These are phyloP conservation scores for Labeo rohita DNA, from an alignment of 2,113 vertebrate species.

Conservation along the genomic window DNA sequence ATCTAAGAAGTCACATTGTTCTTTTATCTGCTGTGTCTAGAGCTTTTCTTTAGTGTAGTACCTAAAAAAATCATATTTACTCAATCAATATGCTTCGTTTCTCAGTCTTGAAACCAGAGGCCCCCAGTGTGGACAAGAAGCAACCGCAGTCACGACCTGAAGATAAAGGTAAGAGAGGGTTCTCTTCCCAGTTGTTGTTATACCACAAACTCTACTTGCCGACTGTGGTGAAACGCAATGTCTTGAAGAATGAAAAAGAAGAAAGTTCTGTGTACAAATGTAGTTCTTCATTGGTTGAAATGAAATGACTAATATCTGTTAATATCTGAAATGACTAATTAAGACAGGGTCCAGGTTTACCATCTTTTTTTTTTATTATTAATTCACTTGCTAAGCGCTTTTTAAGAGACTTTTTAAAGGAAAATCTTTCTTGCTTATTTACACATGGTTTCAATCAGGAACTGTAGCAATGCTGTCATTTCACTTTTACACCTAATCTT, in stretches of 20 bases:
- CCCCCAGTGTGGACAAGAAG: conserved; percentile 81
- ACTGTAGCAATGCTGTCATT: neutral
- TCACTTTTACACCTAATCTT: neutral
- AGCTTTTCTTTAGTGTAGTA: neutral
- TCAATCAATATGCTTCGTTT: conserved; percentile 67
- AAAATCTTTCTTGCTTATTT: neutral
- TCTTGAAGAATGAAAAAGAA: neutral
- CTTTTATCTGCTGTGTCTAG: conserved; percentile 16
- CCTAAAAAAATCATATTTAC: conserved; percentile 18
- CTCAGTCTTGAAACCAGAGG: conserved; percentile 85
- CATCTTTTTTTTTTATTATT: neutral
- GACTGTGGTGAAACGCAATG: neutral
- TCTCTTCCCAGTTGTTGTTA: neutral
- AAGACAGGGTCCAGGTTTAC: too few species aligned
- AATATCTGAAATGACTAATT: too few species aligned
- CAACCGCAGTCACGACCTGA: conserved; percentile 75
- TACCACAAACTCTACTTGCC: neutral
- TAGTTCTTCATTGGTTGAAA: neutral
- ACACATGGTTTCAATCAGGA: neutral
- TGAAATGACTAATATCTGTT: neutral
- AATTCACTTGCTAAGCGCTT: neutral
- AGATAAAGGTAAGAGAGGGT: conserved; percentile 82
- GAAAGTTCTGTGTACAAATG: neutral
- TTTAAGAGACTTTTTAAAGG: neutral
- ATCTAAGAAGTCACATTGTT: conserved; percentile 32